Percentiles rank a stretch among this genome's conserved stretches.
These are phyloP conservation scores for Coptotermes formosanus DNA, from an alignment of 1,140 invertebrate species.

Conservation along the genomic window DNA sequence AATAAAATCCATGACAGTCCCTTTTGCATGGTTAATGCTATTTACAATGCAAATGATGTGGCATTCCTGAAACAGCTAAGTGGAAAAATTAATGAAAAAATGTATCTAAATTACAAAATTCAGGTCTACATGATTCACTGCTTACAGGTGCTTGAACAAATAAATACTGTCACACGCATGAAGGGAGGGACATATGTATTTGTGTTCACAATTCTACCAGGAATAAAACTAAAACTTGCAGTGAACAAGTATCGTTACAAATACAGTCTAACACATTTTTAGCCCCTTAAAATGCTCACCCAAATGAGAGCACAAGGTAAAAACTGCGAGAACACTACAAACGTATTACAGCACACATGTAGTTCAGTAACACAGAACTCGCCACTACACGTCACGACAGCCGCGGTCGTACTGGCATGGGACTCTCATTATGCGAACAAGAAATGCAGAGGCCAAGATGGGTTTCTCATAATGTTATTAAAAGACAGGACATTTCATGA, in stretches of 20 bases:
- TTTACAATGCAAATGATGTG: neutral
- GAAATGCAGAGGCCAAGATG: neutral
- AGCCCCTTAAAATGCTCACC: neutral
- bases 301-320: neutral
- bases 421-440: neutral
- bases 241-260: neutral
- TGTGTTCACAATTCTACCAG: neutral
- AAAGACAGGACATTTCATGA: neutral
- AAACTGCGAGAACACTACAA: neutral
- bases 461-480: constrained; percentile 8
- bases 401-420: neutral
- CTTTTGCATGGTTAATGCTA: neutral
- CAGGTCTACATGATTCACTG: neutral
- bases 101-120: neutral
- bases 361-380: neutral
- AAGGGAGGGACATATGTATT: neutral
- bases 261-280: neutral
- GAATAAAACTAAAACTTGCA: neutral
- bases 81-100: neutral
- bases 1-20: constrained; percentile 14
- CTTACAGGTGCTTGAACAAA: neutral
- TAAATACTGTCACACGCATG: neutral
- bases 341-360: neutral
- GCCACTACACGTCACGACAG: neutral
- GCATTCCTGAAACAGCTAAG: neutral